These are phyloP conservation scores for Speoplatyrhinus poulsoni DNA, from an alignment of 2,113 vertebrate genomes.

Conservation along the genomic window DNA sequence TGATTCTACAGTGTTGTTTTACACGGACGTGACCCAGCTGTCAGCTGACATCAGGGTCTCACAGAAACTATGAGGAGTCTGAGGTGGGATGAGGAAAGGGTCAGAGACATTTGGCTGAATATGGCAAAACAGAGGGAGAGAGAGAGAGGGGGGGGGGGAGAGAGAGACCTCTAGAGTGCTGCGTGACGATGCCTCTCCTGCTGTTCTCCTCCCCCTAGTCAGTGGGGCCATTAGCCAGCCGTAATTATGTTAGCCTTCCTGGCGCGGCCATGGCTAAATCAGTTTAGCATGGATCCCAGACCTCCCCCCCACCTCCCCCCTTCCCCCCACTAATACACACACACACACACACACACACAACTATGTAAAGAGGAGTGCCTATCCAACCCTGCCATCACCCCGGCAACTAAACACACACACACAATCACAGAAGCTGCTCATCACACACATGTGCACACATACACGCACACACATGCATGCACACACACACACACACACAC, in stretches of 20 bases:
- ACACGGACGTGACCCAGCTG: constrained; percentile 8
- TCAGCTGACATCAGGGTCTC: constrained; percentile 47
- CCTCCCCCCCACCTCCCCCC: constrained; percentile 15
- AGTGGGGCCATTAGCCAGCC: constrained; percentile 93
- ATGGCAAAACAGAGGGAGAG: constrained; percentile 24
- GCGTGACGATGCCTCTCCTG: constrained; percentile 79
- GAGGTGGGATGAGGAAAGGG: constrained; percentile 60
- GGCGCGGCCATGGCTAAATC: constrained; percentile 93
- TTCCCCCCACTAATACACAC: not conserved
- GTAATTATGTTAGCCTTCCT: constrained; percentile 96
- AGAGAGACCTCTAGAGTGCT: constrained; percentile 75
- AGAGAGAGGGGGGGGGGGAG: constrained; percentile 23
- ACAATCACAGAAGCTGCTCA: constrained; percentile 29
- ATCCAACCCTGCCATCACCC: constrained; percentile 74
- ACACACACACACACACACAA: constrained; percentile 7
- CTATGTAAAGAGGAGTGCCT: constrained; percentile 72
- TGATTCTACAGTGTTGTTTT: constrained; percentile 30
- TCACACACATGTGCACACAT: constrained; percentile 58
- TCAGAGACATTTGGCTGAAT: constrained; percentile 58
- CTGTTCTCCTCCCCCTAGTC: constrained; percentile 67
- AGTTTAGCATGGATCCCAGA: constrained; percentile 97
- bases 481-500: constrained; percentile 20
- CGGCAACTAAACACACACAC: constrained; percentile 66
- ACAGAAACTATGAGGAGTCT: constrained; percentile 53
- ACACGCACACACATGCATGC: constrained; percentile 20